These are phyloP conservation scores for Elegia similella DNA, from an alignment of 2,888 invertebrate species.

Conservation along the genomic window DNA sequence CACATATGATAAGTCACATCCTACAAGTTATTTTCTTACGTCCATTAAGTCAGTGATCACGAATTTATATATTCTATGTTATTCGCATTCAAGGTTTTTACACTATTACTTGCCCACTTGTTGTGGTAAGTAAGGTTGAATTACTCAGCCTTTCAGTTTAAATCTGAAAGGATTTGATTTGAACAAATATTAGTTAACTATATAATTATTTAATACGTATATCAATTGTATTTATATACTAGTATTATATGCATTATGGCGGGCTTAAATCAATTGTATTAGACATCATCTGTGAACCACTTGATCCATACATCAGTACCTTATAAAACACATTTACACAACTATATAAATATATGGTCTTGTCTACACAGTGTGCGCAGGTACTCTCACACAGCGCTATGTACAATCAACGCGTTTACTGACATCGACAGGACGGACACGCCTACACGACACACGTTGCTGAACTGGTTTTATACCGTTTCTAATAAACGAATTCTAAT, in stretches of 20 bases:
- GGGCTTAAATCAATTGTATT: not conserved
- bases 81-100: no score
- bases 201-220: no score
- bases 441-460: not conserved
- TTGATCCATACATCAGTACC: not conserved
- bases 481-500: slow-evolving; percentile 8
- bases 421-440: slow-evolving; percentile 3
- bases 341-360: slow-evolving; percentile 12
- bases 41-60: no score
- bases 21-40: not conserved
- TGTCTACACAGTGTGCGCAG: slow-evolving; percentile 12
- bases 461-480: not conserved
- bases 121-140: no score
- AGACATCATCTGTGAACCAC: slow-evolving; percentile 5
- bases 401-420: slow-evolving; percentile 11
- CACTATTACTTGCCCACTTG: no score
- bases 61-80: no score
- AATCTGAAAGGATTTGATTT: no score
- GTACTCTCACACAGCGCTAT: slow-evolving; percentile 11
- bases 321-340: slow-evolving; percentile 14
- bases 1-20: not conserved
- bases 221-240: not conserved
- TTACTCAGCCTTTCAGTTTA: no score
- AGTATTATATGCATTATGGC: not conserved
- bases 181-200: no score